phyloP scores from a whole-genome alignment of 2,113 vertebrate species.

The Mastomys natalensis region DNA sequence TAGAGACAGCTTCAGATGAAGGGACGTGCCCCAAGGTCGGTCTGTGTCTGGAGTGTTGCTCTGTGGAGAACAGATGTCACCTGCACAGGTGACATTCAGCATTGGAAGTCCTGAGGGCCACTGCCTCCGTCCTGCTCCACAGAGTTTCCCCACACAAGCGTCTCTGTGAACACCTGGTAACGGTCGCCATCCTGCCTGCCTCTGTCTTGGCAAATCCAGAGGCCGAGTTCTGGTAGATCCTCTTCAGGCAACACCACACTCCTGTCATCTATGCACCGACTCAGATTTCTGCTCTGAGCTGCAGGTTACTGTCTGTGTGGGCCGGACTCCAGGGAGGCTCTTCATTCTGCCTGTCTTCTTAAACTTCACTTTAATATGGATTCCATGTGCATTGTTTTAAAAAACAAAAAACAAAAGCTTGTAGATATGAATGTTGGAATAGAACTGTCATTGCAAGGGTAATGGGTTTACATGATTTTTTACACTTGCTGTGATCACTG shows the following conservation, averaged over 20 bases:
- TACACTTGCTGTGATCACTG: constrained; percentile 42
- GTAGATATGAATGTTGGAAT: constrained; percentile 65
- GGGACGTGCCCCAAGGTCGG: neutral
- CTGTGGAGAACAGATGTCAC: neutral
- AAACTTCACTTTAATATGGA: constrained; percentile 40
- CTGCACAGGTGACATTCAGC: neutral
- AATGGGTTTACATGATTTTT: constrained; percentile 70
- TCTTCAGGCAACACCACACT: neutral
- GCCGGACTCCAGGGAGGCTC: constrained; percentile 48
- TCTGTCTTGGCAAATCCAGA: rapidly evolving
- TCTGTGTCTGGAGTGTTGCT: neutral
- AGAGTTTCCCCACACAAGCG: rapidly evolving
- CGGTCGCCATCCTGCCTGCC: neutral
- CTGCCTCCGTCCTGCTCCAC: neutral
- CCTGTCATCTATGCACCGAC: neutral
- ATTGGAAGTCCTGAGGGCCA: neutral
- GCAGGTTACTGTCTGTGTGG: neutral
- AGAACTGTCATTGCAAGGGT: constrained; percentile 31
- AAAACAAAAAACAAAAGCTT: neutral
- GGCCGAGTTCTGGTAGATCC: neutral
- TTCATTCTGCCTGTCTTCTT: neutral
- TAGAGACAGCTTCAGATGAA: neutral
- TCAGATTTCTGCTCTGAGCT: neutral
- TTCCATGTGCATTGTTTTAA: constrained; percentile 50
- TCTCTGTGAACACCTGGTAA: rapidly evolving